Percentiles rank a stretch among this genome's conserved stretches.
Conservation (phyloP, 2,113 vertebrate genomes). For the Ifrita kowaldi region DNA sequence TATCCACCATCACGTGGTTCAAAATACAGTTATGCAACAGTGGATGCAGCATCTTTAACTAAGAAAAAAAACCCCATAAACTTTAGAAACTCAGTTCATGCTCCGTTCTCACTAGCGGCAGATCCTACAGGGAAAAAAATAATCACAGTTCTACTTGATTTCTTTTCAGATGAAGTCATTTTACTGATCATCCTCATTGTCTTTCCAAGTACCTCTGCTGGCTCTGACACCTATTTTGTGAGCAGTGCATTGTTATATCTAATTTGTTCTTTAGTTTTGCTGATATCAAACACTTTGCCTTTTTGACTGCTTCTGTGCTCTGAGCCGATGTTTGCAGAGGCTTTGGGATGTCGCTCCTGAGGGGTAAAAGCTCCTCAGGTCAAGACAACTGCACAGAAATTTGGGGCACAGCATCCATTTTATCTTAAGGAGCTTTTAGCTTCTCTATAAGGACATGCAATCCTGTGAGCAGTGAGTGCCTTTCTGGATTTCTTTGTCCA, state of each 20-base stretch:
- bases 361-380: neutral
- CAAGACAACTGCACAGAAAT: neutral
- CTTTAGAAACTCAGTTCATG: neutral
- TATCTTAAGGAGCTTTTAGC: neutral
- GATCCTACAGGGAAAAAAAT: neutral
- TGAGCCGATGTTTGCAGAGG: neutral
- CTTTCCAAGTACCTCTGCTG: neutral
- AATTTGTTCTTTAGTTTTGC: neutral
- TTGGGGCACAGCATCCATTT: neutral
- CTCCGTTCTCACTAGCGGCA: neutral
- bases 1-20: neutral
- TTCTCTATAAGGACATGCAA: neutral
- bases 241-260: neutral
- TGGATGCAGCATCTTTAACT: neutral
- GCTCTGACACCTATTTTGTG: neutral
- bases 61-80: neutral
- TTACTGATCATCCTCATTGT: neutral
- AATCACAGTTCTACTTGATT: neutral
- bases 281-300: neutral
- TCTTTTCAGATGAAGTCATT: neutral
- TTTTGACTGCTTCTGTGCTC: neutral
- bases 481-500: neutral
- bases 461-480: neutral
- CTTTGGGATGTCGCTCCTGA: neutral
- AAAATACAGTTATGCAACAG: neutral